Percentiles rank a stretch among this genome's conserved stretches.
phyloP scores from a whole-genome alignment of 2,888 invertebrate genomes.

The Ochlodes sylvanus region DNA sequence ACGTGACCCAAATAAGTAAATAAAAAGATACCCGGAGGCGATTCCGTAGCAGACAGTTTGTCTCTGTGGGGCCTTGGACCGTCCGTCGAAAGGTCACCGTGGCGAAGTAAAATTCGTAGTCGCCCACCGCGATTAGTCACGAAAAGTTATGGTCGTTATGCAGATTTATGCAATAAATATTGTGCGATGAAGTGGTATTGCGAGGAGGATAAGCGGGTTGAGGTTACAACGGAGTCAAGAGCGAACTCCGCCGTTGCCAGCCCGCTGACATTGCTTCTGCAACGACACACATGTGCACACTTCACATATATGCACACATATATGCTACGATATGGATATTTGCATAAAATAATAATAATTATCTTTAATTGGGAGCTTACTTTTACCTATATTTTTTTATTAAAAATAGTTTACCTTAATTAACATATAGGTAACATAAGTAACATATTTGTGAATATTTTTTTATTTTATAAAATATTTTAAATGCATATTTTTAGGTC shows the following conservation, averaged over 20 bases:
- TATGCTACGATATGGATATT: not conserved
- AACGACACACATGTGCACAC: not conserved
- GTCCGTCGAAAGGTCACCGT: slow-evolving; percentile 29
- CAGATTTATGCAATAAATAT: slow-evolving; percentile 58
- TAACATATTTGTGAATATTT: too few species aligned
- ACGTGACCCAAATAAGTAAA: not conserved
- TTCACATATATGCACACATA: not conserved
- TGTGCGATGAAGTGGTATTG: slow-evolving; percentile 50
- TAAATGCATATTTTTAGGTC: too few species aligned
- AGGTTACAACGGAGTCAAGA: slow-evolving; percentile 53
- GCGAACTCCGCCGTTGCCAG: slow-evolving; percentile 18
- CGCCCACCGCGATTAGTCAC: slow-evolving; percentile 43
- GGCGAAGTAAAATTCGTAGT: slow-evolving; percentile 28
- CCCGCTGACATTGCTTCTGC: slow-evolving; percentile 3
- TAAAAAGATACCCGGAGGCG: not conserved
- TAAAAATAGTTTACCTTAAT: too few species aligned
- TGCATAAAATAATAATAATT: too few species aligned
- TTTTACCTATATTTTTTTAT: too few species aligned
- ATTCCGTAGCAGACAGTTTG: slow-evolving; percentile 29
- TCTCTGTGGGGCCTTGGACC: slow-evolving; percentile 32
- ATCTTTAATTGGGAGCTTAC: too few species aligned
- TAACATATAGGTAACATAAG: too few species aligned
- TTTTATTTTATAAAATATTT: too few species aligned
- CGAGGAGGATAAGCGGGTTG: slow-evolving; percentile 49
- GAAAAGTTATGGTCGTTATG: slow-evolving; percentile 47